Evolutionary conservation across 2,113 vertebrate genomes (phyloP), one percentile per base, ranked within the genome.

Genomic region (Coptodon bakossiorum): DNA sequence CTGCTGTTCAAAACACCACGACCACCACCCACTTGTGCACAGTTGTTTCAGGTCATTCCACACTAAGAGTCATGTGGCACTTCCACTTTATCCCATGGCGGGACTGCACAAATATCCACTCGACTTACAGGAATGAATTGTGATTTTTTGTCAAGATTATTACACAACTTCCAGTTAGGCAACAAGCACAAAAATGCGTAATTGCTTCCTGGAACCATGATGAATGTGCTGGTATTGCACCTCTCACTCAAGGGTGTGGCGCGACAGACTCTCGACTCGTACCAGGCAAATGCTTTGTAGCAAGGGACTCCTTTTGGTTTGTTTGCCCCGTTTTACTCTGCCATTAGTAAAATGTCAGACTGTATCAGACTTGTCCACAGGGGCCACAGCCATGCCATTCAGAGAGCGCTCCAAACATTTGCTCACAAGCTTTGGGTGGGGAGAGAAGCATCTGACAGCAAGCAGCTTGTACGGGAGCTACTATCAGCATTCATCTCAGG

Each of bases 21-120:
- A 68, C 91, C n/a, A 91, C 94, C 38, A 90, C 95, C 94, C 96
- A 92, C 92, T 91, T 92, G 85, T 81, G 71, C 94, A 96, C 96
- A 96, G 96, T 96, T 97, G 96, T 95, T 96, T 95, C 80, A 52
- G 91, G 82, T 90, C 91, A 95, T 96, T 96, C 95, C 94, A 93
- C 90, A 92, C 94, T 29, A 56, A 82, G 87, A 89, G 81, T 83
- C 90, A 91, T 92, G 90, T 94, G 92, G 92, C 79, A 29, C 89
- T 93, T 80, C 71, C 63, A 91, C 93, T 88, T 87, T 57, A 89
- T 92, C 83, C 87, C 86, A 53, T 11, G 57, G 84, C 92, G 29
- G 22, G 59, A 53, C 81, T 86, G 52, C 76, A 19, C 83, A 66
- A 63, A 71, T 17, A 86, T 61, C 9, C 81, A 71, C 43, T 85